phyloP scores from a whole-genome alignment of 1,140 invertebrate genomes.

The Brachionus koreanus region DNA sequence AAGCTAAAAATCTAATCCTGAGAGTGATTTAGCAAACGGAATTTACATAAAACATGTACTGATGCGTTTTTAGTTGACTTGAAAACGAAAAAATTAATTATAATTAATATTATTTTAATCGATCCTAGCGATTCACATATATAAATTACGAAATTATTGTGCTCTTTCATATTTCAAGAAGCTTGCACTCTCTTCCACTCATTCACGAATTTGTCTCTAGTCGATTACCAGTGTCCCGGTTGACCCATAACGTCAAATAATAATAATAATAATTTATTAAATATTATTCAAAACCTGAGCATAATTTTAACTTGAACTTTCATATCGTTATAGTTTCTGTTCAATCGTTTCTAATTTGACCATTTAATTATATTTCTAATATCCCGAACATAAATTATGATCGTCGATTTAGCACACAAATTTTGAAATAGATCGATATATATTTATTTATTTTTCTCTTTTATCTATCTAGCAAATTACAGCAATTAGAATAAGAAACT shows the following conservation, averaged over 20 bases:
- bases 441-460: neutral
- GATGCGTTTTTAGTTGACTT: neutral
- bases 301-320: constrained; percentile 32
- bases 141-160: no score
- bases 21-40: neutral
- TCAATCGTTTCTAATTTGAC: neutral
- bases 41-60: neutral
- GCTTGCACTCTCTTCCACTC: neutral
- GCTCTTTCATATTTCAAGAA: no score
- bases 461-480: constrained; percentile 20
- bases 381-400: constrained; percentile 33
- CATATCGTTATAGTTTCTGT: neutral
- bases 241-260: neutral
- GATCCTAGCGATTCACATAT: neutral
- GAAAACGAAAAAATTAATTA: neutral
- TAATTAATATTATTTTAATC: neutral
- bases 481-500: neutral
- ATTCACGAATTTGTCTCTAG: neutral
- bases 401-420: neutral
- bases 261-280: neutral
- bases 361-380: neutral
- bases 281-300: neutral
- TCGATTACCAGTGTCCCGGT: neutral
- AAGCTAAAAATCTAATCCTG: neutral
- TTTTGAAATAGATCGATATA: neutral